Base-by-base conservation (phyloP, 1,140 invertebrate species). In the Drosophila kurseongensis region DNA sequence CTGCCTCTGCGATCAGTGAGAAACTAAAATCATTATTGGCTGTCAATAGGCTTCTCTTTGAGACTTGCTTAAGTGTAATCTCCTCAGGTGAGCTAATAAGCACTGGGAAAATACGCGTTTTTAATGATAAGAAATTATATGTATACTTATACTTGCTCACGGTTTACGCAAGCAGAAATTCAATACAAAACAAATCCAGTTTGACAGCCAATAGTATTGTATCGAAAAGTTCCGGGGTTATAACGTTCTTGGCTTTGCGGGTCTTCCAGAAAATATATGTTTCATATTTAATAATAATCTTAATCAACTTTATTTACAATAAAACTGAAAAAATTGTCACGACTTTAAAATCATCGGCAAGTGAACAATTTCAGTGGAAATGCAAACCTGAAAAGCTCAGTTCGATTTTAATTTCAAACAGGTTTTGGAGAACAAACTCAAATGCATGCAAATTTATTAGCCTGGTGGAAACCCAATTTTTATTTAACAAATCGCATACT, bases 121-220 rank as follows among this genome's bases (percentile, higher is more conserved):
- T 66, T 32, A 8, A 52, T 52, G 60, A 68, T 68, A 66, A 68
- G 65, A 66, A 66, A 32, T 38, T 66, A 5, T 65, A 36, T 41
- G 29, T 23, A 23, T 23, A 62, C 45, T n/a, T 13, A 63, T 27
- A 40, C 16, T 23, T 44, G 59, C 5, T 65, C 18, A 42, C 29
- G 29, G 12, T 7, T 60, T 44, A 13, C n/a, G 16, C 18, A 38
- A 66, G 4, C 32, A 18, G 61, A 66, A 54, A 50, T 44, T 45
- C 14, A 52, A 66, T 18, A 36, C 32, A 40, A 48, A 62, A 16
- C 14, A 36, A 45, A 61, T 40, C 55, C 54, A 18, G 36, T 59
- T 59, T 41, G 12, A 6, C 0, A 10, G 18, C 6, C 12, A 32
- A 32, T 1, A 50, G 16, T 4, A 14, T 5, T 10, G 10, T 10